phyloP scores from a whole-genome alignment of 1,140 invertebrate species.

The Procambarus virginalis region DNA sequence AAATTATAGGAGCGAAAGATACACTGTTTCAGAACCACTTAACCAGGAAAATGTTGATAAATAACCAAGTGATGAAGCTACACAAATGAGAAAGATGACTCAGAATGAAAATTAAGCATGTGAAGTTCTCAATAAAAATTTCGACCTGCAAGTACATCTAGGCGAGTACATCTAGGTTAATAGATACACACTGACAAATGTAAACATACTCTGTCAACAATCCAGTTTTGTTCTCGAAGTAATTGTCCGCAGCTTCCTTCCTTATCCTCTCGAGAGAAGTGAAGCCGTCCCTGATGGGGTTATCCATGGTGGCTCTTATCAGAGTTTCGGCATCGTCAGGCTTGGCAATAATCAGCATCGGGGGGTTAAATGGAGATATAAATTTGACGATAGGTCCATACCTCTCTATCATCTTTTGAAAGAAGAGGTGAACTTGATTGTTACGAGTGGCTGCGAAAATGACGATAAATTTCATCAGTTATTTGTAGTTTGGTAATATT shows the following conservation, averaged over 20 bases:
- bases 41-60: too few relatives aligned
- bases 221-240: slow-evolving; percentile 34
- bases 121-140: too few relatives aligned
- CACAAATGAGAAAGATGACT: too few relatives aligned
- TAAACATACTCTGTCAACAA: slow-evolving; percentile 9
- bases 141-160: too few relatives aligned
- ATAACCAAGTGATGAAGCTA: too few relatives aligned
- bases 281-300: slow-evolving; percentile 33
- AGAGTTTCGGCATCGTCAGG: slow-evolving; percentile 13
- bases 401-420: background rate
- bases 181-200: background rate
- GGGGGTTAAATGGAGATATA: background rate
- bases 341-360: background rate
- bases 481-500: background rate
- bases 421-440: background rate
- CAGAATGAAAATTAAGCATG: too few relatives aligned
- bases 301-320: slow-evolving; percentile 37
- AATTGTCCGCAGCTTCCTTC: slow-evolving; percentile 7
- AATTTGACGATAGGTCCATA: slow-evolving; percentile 30
- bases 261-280: slow-evolving; percentile 11
- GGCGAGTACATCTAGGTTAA: too few relatives aligned
- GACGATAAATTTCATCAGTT: background rate
- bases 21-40: too few relatives aligned
- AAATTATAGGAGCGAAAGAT: too few relatives aligned
- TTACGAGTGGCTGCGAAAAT: background rate